These are phyloP conservation scores for Pseudolaguvia tuberculata DNA, from an alignment of 2,113 vertebrate genomes.

Conservation along the genomic window DNA sequence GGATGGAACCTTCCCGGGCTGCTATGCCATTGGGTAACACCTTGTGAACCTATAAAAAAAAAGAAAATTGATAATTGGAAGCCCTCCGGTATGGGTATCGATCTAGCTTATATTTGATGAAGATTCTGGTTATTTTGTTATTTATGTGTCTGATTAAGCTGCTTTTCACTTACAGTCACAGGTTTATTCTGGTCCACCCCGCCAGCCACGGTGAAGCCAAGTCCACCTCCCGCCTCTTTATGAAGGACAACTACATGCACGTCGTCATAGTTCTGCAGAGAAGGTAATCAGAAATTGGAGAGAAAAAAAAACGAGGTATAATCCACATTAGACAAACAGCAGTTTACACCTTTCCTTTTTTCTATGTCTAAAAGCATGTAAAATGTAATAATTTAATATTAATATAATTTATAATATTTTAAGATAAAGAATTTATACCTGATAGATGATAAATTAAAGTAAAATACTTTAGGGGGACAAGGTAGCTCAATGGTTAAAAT, in stretches of 20 bases:
- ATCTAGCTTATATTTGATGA: neutral
- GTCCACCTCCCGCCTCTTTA: conserved; percentile 69
- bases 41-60: conserved; percentile 64
- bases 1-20: conserved; percentile 67
- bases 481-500: too few relatives aligned
- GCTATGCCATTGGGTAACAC: conserved; percentile 67
- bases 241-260: conserved; percentile 76
- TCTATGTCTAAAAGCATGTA: neutral
- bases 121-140: neutral
- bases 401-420: too few relatives aligned
- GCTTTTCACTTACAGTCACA: conserved; percentile 63
- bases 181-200: conserved; percentile 73
- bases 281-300: too few relatives aligned
- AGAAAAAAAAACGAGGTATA: too few relatives aligned
- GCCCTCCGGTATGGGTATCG: neutral
- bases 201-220: conserved; percentile 75
- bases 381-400: too few relatives aligned
- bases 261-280: conserved; percentile 61
- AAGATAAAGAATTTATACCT: too few relatives aligned
- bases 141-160: neutral
- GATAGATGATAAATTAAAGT: too few relatives aligned
- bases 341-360: too few relatives aligned
- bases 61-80: neutral
- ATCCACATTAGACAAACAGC: too few relatives aligned
- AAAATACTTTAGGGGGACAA: too few relatives aligned